Percentiles rank a stretch among this genome's conserved stretches.
Evolutionary conservation across 1,140 invertebrate genomes (phyloP).

Genomic region (Bombus ignitus): DNA sequence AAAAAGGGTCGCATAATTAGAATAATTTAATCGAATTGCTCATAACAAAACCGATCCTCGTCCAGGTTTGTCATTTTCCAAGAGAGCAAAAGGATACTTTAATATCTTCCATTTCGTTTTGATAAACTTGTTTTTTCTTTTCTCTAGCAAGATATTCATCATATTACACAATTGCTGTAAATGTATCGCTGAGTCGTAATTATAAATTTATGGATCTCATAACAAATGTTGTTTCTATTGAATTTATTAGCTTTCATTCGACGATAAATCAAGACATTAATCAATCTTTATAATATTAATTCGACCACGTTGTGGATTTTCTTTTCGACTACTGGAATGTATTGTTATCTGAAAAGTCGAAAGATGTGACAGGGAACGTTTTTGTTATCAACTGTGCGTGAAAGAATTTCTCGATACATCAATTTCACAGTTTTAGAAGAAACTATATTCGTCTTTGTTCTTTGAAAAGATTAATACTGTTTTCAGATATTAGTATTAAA

Average conservation of each 20-base stretch:
- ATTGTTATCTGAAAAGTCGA: neutral
- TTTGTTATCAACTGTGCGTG: neutral
- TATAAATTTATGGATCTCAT: neutral
- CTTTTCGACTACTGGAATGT: neutral
- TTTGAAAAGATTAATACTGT: neutral
- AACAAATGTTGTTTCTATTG: neutral
- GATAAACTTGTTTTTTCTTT: neutral
- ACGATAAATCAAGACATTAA: neutral
- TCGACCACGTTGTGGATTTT: too few species aligned
- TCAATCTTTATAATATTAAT: neutral
- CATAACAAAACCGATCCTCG: neutral
- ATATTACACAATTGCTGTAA: neutral
- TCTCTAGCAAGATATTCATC: neutral
- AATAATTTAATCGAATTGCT: neutral
- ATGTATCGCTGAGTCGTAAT: neutral
- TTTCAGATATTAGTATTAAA: neutral
- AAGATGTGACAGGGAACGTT: too few species aligned
- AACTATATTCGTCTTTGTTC: too few species aligned
- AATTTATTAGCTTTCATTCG: neutral
- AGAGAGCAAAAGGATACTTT: too few species aligned
- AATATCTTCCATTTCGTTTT: too few species aligned
- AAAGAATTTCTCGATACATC: neutral
- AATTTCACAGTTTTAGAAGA: too few species aligned
- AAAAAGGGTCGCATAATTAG: neutral
- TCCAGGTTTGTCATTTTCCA: neutral